Percentiles rank a stretch among this genome's conserved stretches.
phyloP scores from a whole-genome alignment of 2,797 vertebrate species.

The Gymnopithys bicolor region DNA sequence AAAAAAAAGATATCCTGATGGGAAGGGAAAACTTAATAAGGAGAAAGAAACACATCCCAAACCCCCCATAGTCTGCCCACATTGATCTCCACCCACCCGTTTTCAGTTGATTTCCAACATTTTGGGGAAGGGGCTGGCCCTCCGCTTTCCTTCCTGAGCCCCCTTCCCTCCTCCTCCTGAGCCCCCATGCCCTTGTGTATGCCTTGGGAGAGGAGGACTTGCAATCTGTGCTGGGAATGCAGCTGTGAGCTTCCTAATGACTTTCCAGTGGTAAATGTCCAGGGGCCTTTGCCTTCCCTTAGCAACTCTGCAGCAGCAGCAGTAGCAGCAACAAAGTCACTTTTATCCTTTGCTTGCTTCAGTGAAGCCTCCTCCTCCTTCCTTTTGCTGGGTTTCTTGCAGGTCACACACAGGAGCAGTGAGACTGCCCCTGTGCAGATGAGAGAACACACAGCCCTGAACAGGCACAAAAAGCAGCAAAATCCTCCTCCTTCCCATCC shows the following conservation, averaged over 20 bases:
- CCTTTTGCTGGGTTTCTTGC: slow-evolving; percentile 19
- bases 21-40: slow-evolving; percentile 1
- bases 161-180: not conserved
- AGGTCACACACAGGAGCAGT: slow-evolving; percentile 29
- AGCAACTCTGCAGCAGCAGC: slow-evolving; percentile 31
- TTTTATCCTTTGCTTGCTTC: slow-evolving; percentile 75
- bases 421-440: slow-evolving; percentile 7
- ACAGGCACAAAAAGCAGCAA: not conserved
- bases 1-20: slow-evolving; percentile 9
- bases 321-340: slow-evolving; percentile 12
- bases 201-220: slow-evolving; percentile 66
- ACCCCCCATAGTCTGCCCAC: slow-evolving; percentile 26
- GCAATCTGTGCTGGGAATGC: slow-evolving; percentile 82
- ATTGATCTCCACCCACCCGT: slow-evolving; percentile 72
- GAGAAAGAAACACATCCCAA: not conserved
- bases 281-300: slow-evolving; percentile 44
- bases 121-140: slow-evolving; percentile 3
- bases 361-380: slow-evolving; percentile 22
- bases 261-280: slow-evolving; percentile 85
- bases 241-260: slow-evolving; percentile 86
- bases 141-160: not conserved
- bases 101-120: slow-evolving; percentile 82
- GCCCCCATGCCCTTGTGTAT: slow-evolving; percentile 62
- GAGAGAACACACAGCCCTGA: not conserved
- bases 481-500: not conserved